Percentiles rank a stretch among this genome's conserved stretches.
These are phyloP conservation scores for Noctua pronuba DNA, from an alignment of 2,888 invertebrate genomes.

Conservation along the genomic window DNA sequence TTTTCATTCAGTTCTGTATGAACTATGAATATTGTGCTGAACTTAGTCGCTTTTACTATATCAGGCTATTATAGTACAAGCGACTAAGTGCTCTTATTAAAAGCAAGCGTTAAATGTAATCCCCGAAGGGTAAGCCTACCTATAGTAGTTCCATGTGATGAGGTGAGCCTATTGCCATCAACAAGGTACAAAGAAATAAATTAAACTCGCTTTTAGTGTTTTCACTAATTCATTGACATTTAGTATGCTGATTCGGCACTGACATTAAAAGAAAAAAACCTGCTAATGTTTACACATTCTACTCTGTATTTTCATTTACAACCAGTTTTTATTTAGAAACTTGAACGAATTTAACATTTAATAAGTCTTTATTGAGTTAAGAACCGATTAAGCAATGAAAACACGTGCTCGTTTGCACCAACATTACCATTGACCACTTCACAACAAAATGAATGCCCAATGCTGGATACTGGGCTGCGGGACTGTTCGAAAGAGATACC, in stretches of 20 bases:
- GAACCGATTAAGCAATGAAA: constrained; percentile 17
- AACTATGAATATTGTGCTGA: neutral
- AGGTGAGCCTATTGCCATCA: neutral
- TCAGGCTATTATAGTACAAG: too few relatives aligned
- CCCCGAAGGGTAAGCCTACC: neutral
- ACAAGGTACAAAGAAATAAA: neutral
- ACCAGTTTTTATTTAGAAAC: neutral
- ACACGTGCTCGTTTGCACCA: neutral
- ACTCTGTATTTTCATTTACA: constrained; percentile 4
- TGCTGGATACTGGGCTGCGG: too few relatives aligned
- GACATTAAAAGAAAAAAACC: constrained; percentile 6
- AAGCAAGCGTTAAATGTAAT: neutral
- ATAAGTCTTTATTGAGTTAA: constrained; percentile 2
- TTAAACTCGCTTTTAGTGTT: neutral
- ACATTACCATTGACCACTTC: too few relatives aligned
- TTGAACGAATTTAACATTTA: neutral
- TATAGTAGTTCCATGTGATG: neutral
- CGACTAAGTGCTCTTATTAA: too few relatives aligned
- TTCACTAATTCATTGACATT: neutral
- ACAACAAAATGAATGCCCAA: too few relatives aligned
- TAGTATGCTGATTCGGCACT: neutral
- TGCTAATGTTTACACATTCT: neutral
- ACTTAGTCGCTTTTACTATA: neutral
- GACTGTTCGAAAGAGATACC: too few relatives aligned
- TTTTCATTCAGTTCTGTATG: neutral